Evolutionary conservation across 2,797 vertebrate species (phyloP).

Genomic region (Falco novaeseelandiae): DNA sequence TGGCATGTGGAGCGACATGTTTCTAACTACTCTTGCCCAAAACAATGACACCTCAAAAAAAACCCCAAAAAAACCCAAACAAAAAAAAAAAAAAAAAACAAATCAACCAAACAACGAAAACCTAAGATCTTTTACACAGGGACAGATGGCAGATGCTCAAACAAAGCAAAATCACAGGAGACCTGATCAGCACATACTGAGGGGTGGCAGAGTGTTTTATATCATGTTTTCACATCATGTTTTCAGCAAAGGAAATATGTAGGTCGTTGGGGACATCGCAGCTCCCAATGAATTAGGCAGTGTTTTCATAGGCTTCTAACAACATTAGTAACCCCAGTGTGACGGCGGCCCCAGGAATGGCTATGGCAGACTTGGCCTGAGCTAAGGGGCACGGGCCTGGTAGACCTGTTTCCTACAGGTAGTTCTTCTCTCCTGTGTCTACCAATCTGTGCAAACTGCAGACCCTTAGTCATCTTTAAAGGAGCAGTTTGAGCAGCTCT

Average conservation of each 20-base stretch:
- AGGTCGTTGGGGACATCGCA: fast-evolving
- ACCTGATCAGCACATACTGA: fast-evolving
- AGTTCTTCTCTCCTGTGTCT: background rate
- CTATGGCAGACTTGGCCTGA: background rate
- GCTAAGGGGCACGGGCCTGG: background rate
- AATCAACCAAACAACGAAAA: background rate
- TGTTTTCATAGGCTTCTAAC: background rate
- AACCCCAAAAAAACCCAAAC: background rate
- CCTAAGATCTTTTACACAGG: too few relatives aligned
- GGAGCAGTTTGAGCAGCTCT: background rate
- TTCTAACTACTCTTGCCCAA: background rate
- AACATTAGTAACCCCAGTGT: fast-evolving
- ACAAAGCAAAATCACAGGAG: background rate
- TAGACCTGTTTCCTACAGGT: background rate
- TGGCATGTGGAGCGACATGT: background rate
- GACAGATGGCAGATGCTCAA: background rate
- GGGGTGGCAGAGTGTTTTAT: background rate
- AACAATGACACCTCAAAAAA: background rate
- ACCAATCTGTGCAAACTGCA: background rate
- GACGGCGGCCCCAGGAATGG: background rate
- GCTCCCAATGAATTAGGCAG: background rate
- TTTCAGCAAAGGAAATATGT: background rate
- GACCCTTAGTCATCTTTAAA: background rate
- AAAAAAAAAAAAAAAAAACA: background rate
- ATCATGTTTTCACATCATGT: background rate